Evolutionary conservation across 2,797 vertebrate species (phyloP).

Genomic region (Smutsia temminckii): DNA sequence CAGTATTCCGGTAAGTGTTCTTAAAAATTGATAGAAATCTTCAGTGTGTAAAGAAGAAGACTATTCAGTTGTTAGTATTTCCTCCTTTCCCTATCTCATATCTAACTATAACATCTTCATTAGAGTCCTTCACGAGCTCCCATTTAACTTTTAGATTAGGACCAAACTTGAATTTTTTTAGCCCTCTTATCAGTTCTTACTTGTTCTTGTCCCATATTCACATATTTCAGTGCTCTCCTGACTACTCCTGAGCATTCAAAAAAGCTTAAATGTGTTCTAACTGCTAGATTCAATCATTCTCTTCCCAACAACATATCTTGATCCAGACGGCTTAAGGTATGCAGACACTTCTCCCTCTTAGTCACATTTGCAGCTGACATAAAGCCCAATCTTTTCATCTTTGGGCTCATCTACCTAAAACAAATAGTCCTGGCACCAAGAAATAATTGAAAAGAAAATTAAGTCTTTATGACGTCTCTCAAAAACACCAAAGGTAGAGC

Average conservation of each 20-base stretch:
- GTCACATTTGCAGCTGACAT: neutral
- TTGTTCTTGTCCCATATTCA: neutral
- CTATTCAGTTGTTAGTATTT: neutral
- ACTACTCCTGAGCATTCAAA: neutral
- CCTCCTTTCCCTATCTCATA: neutral
- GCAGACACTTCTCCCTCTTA: neutral
- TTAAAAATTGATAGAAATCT: neutral
- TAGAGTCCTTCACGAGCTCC: neutral
- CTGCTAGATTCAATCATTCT: neutral
- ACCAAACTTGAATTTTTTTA: neutral
- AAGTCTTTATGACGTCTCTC: neutral
- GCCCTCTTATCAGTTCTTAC: neutral
- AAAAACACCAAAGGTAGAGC: neutral
- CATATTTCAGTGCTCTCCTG: neutral
- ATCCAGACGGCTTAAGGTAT: neutral
- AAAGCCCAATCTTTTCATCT: neutral
- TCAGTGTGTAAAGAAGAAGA: neutral
- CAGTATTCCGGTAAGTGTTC: constrained; percentile 90
- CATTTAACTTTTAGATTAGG: neutral
- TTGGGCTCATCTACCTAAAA: neutral
- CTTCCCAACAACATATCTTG: neutral
- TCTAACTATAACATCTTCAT: neutral
- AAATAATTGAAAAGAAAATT: neutral
- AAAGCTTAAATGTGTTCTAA: neutral
- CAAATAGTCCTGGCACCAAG: neutral